Conservation (phyloP, 2,113 vertebrate genomes). For the Rhinichthys klamathensis region DNA sequence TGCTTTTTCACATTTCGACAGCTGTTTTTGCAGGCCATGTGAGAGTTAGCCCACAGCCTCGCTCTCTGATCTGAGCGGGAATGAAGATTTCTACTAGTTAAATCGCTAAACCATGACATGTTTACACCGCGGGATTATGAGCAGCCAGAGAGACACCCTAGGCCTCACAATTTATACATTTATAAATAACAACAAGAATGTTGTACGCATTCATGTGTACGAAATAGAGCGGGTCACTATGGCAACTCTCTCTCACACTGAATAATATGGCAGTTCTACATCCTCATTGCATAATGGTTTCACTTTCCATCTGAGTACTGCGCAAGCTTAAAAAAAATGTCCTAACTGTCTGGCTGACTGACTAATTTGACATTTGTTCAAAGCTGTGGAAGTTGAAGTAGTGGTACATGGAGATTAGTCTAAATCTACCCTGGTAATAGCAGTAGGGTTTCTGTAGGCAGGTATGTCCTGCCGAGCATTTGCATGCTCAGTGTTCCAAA, state of each 20-base stretch:
- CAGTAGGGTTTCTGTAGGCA: constrained; percentile 28
- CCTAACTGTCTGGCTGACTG: background rate
- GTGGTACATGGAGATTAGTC: constrained; percentile 20
- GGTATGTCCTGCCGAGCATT: constrained; percentile 38
- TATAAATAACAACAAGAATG: background rate
- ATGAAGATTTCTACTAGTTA: constrained; percentile 49
- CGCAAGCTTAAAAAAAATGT: background rate
- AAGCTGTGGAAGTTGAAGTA: constrained; percentile 10
- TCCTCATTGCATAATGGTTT: background rate
- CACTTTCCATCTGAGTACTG: background rate
- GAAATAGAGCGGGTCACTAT: background rate
- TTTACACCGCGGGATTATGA: constrained; percentile 39
- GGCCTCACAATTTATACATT: constrained; percentile 37
- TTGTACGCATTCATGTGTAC: background rate
- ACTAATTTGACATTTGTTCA: constrained; percentile 30
- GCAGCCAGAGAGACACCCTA: constrained; percentile 7
- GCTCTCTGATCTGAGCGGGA: constrained; percentile 26
- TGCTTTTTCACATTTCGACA: constrained; percentile 52
- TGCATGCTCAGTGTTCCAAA: constrained; percentile 45
- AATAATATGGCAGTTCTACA: background rate
- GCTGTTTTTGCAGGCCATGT: constrained; percentile 52
- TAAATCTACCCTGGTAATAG: constrained; percentile 14
- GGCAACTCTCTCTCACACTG: background rate
- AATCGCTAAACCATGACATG: constrained; percentile 4
- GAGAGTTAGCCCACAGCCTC: constrained; percentile 37